phyloP scores from a whole-genome alignment of 2,113 vertebrate species.

The Microtus richardsoni region DNA sequence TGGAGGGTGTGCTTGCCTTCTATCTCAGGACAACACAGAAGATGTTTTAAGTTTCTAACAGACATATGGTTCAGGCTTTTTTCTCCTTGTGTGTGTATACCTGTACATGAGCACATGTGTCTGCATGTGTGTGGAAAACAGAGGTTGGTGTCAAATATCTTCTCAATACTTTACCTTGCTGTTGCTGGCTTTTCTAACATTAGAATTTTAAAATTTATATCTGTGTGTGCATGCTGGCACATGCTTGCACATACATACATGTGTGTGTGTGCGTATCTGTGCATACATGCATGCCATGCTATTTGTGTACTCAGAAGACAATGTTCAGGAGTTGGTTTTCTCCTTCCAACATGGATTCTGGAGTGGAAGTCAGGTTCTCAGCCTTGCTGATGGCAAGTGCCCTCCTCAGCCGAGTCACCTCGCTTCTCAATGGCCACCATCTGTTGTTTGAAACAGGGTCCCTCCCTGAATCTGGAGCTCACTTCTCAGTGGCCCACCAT shows the following conservation, averaged over 20 bases:
- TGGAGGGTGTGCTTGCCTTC: background rate
- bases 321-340: background rate
- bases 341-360: background rate
- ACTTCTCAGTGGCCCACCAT: background rate
- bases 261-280: rapidly evolving
- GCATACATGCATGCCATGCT: background rate
- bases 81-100: background rate
- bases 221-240: background rate
- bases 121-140: background rate
- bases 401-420: background rate
- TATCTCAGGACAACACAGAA: background rate
- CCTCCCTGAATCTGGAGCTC: background rate
- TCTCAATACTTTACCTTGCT: background rate
- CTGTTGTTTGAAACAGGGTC: background rate
- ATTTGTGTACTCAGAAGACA: background rate
- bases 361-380: background rate
- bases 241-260: rapidly evolving
- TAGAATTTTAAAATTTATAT: background rate
- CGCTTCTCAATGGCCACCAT: background rate
- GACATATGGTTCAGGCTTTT: background rate
- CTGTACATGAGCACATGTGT: background rate
- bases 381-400: background rate
- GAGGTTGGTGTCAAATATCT: background rate
- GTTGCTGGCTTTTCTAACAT: background rate
- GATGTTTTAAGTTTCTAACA: background rate